A percentile compares a stretch with the other conserved stretches of the same genome.
These are phyloP conservation scores for Anguilla anguilla DNA, from an alignment of 2,797 vertebrate species.

Conservation along the genomic window DNA sequence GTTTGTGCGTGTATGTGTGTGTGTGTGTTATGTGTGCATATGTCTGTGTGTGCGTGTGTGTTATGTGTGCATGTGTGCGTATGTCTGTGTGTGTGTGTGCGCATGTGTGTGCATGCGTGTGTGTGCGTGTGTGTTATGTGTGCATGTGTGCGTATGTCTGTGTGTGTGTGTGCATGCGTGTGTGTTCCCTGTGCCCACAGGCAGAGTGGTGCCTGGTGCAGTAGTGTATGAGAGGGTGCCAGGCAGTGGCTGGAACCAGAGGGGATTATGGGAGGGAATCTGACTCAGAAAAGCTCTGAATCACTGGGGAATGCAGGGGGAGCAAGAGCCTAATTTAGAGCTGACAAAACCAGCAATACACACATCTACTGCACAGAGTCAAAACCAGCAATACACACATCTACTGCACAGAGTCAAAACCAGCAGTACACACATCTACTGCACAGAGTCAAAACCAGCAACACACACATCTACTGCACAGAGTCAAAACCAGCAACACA, in stretches of 20 bases:
- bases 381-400: not conserved
- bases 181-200: slow-evolving; percentile 7
- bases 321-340: not conserved
- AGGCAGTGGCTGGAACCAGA: not conserved
- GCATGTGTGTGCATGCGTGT: not conserved
- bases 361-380: not conserved
- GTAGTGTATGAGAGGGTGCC: not conserved
- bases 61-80: not conserved
- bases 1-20: not conserved
- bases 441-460: not conserved
- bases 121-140: not conserved
- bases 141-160: not conserved
- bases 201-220: not conserved
- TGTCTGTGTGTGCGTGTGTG: too few relatives aligned
- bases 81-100: not conserved
- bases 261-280: not conserved
- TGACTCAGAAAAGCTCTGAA: not conserved
- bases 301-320: not conserved
- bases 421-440: not conserved
- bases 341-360: not conserved
- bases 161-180: slow-evolving; percentile 22
- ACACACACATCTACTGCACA: too few relatives aligned
- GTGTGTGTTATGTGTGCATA: slow-evolving; percentile 14
- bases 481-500: not conserved
- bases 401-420: too few relatives aligned